Evolutionary conservation across 2,797 vertebrate species (phyloP).

Genomic region (Rhabdophis nuchalis): DNA sequence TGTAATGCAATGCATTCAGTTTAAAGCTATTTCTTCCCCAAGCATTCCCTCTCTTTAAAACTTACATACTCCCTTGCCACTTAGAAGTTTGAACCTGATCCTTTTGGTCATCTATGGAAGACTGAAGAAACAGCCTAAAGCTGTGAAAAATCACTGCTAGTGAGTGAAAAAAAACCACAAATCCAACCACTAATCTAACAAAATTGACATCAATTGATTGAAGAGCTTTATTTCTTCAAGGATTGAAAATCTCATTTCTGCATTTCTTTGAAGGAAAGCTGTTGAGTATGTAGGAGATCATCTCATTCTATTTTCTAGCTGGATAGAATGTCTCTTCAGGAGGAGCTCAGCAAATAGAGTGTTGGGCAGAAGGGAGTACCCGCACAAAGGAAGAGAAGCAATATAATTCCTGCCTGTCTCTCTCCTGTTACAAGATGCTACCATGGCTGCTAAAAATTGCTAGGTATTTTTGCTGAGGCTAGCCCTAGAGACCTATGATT

Average conservation of each 20-base stretch:
- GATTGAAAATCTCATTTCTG: background rate
- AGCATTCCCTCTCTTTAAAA: background rate
- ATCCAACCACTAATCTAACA: background rate
- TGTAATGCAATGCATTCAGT: background rate
- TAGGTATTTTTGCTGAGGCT: background rate
- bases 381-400: background rate
- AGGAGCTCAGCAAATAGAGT: background rate
- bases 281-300: background rate
- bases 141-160: background rate
- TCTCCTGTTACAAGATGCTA: background rate
- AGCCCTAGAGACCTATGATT: background rate
- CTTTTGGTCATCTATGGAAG: background rate
- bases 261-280: background rate
- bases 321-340: background rate
- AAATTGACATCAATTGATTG: background rate
- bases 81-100: background rate
- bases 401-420: background rate
- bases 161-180: background rate
- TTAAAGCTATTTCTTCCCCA: background rate
- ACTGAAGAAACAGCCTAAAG: background rate
- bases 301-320: background rate
- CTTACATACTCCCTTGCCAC: background rate
- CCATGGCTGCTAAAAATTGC: background rate
- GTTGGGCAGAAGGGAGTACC: background rate
- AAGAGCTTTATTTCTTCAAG: background rate